A percentile compares a stretch with the other conserved stretches of the same genome.
These are phyloP conservation scores for Agrotis ipsilon DNA, from an alignment of 2,888 invertebrate genomes.

Conservation along the genomic window DNA sequence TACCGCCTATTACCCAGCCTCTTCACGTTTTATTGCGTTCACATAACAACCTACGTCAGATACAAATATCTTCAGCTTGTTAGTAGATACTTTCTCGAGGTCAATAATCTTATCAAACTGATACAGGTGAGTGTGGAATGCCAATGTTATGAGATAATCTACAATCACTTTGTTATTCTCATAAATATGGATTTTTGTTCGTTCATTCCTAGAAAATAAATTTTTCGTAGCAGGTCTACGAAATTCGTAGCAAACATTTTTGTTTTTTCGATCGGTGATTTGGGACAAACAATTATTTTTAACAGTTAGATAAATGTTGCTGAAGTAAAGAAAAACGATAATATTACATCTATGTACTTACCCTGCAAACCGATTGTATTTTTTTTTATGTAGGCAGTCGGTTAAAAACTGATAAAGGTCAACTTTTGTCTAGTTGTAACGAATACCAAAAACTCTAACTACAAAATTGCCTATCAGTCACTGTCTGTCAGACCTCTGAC, in stretches of 20 bases:
- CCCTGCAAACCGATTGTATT: neutral
- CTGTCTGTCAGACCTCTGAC: neutral
- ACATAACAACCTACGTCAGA: slow-evolving; percentile 52
- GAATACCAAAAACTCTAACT: neutral
- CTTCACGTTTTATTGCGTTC: slow-evolving; percentile 45
- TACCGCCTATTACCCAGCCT: slow-evolving; percentile 30
- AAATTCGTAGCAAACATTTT: slow-evolving; percentile 13
- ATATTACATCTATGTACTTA: neutral
- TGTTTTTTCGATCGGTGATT: neutral
- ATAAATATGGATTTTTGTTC: slow-evolving; percentile 14
- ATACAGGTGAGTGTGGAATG: slow-evolving; percentile 41
- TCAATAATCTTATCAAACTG: slow-evolving; percentile 41
- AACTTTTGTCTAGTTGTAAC: neutral
- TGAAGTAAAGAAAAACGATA: neutral
- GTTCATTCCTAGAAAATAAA: slow-evolving; percentile 6
- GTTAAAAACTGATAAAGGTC: slow-evolving; percentile 3
- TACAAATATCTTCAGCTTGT: slow-evolving; percentile 34
- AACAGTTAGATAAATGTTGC: neutral
- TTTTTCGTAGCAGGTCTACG: slow-evolving; percentile 26
- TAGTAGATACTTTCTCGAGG: slow-evolving; percentile 28
- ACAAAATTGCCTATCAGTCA: slow-evolving; percentile 9
- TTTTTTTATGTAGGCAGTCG: too few species aligned
- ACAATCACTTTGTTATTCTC: slow-evolving; percentile 6
- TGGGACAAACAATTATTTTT: neutral
- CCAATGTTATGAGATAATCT: slow-evolving; percentile 51